Conservation (phyloP, 1,140 invertebrate genomes). For the Drosophila carrolli region DNA sequence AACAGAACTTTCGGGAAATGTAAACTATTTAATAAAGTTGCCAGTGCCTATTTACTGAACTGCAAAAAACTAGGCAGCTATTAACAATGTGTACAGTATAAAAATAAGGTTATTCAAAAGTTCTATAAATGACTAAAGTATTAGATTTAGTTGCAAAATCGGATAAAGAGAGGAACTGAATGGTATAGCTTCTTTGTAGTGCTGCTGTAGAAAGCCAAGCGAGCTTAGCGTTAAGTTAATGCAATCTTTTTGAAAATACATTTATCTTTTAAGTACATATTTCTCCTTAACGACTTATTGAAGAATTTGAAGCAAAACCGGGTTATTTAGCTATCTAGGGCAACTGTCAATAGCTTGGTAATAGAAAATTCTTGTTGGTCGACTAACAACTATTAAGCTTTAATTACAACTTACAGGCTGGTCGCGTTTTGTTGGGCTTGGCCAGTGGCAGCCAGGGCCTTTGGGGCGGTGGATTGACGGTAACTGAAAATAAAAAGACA, state of each 20-base stretch:
- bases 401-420: constrained; percentile 90
- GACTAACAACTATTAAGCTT: constrained; percentile 9
- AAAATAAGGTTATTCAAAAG: too few relatives aligned
- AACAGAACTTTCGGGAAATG: too few relatives aligned
- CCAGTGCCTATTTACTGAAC: too few relatives aligned
- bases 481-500: constrained; percentile 90
- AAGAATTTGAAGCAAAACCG: constrained; percentile 5
- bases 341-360: constrained; percentile 16
- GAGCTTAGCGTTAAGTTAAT: too few relatives aligned
- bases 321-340: constrained; percentile 18
- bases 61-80: too few relatives aligned
- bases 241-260: not conserved
- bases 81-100: too few relatives aligned
- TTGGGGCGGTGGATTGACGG: constrained; percentile 93
- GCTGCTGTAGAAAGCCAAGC: too few relatives aligned
- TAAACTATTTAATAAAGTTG: too few relatives aligned
- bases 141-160: too few relatives aligned
- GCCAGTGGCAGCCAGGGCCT: constrained; percentile 97
- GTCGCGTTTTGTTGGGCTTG: constrained; percentile 92
- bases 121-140: too few relatives aligned
- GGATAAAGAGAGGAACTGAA: too few relatives aligned
- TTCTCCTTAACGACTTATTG: constrained; percentile 3
- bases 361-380: constrained; percentile 41
- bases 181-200: too few relatives aligned
- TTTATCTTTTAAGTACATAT: not conserved